Evolutionary conservation across 2,888 invertebrate genomes (phyloP).

Genomic region (Trilocha varians): DNA sequence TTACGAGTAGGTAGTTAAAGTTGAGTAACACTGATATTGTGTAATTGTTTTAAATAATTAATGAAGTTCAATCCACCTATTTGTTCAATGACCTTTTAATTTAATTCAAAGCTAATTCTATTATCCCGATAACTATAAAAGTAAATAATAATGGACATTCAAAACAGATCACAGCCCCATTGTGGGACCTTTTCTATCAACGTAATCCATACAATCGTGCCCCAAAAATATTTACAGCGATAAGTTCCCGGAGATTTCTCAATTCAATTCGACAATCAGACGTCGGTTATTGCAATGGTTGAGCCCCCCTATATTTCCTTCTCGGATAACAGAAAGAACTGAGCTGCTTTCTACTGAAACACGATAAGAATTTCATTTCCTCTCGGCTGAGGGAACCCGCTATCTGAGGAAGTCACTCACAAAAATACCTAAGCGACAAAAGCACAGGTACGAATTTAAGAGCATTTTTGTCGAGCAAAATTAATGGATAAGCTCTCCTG

Average conservation of each 20-base stretch:
- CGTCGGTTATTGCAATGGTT: constrained; percentile 55
- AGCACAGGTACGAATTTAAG: constrained; percentile 33
- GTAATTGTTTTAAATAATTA: too few species aligned
- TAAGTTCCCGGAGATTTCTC: constrained; percentile 44
- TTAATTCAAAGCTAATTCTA: too few species aligned
- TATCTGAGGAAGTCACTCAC: constrained; percentile 67
- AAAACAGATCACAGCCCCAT: neutral
- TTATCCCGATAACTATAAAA: too few species aligned
- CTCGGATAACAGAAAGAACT: constrained; percentile 64
- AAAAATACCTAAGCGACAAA: constrained; percentile 70
- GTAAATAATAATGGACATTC: neutral
- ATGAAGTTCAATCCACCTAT: too few species aligned
- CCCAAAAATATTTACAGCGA: constrained; percentile 28
- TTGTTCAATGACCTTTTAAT: too few species aligned
- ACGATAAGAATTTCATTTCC: constrained; percentile 75
- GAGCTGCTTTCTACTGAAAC: constrained; percentile 57
- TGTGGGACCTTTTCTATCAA: constrained; percentile 1
- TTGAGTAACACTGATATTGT: too few species aligned
- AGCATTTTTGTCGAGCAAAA: constrained; percentile 19
- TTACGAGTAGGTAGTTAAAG: too few species aligned
- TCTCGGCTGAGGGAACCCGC: constrained; percentile 54
- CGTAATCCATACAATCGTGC: constrained; percentile 17
- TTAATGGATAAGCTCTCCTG: constrained; percentile 2
- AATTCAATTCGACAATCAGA: constrained; percentile 61
- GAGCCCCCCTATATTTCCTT: constrained; percentile 66